Evolutionary conservation across 2,113 vertebrate species (phyloP), one percentile per base, ranked within the genome.

Genomic region (Hiodon alosoides): DNA sequence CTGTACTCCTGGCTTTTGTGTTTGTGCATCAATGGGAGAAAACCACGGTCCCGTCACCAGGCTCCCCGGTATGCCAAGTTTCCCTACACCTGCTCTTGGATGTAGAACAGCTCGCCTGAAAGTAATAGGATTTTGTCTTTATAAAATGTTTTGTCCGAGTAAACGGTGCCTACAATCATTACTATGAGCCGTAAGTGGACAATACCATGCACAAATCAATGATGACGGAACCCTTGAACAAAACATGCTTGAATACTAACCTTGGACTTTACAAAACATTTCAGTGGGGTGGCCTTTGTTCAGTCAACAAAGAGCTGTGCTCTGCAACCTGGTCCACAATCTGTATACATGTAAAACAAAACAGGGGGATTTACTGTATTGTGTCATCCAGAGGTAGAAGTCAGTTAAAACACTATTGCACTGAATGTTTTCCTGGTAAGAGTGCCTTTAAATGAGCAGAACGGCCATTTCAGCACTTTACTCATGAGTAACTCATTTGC

Each of bases 281-380:
- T 57, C 13, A 54, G 5, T 2, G 8, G 10, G 52, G 52, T 8
- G 53, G 69, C n/a, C 16, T 71, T 69, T 71, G 54, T 71, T 13
- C 54, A 14, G 8, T 47, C 31, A 4, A 17, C 52, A 52, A 53
- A 17, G 14, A 17, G n/a, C 52, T 57, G 52, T 57, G 16, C 10
- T 59, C 16, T 46, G 9, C 17, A 13, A 31, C 13, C 55, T 59
- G 46, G 55, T 47, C 5, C 60, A 55, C 3, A 13, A 48, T 13
- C 46, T 72, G 5, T 72, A 11, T 72, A 61, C 11, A 61, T 51
- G 8, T 16, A 6, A 61, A 72, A 72, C 10, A 71, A 59, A 71
- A 58, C 55, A 58, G 5, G 50, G 14, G 58, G n/a, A 16, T 53
- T 69, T 54, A 16, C 51, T 54, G 17, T 54, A 54, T 5, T 17